These are phyloP conservation scores for Artemisiospiza belli DNA, from an alignment of 2,113 vertebrate species.

Conservation along the genomic window DNA sequence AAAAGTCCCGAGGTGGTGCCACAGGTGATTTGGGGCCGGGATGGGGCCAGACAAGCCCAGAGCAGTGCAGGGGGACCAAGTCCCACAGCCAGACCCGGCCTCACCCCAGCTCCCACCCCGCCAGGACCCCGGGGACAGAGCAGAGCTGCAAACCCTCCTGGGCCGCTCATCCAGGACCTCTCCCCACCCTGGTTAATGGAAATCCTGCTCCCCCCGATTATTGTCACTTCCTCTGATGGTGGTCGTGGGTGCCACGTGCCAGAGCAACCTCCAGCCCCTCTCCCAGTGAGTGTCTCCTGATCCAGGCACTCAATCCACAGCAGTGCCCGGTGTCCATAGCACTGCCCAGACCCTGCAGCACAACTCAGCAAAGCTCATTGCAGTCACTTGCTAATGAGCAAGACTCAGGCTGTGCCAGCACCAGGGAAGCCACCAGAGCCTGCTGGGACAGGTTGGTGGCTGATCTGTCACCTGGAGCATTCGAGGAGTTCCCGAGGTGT, in stretches of 20 bases:
- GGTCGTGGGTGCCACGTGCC: accelerated
- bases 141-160: neutral
- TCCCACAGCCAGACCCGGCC: neutral
- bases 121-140: neutral
- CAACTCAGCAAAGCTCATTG: neutral
- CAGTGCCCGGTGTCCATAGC: accelerated
- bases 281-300: neutral
- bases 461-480: neutral
- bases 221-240: neutral
- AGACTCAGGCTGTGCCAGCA: accelerated
- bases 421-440: neutral
- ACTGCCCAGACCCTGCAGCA: accelerated
- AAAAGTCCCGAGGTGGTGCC: neutral
- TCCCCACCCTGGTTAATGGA: accelerated
- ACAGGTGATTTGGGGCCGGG: neutral
- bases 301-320: neutral
- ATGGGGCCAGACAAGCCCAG: neutral
- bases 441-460: neutral
- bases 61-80: neutral
- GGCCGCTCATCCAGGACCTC: accelerated
- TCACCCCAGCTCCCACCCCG: neutral
- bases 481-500: accelerated
- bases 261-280: neutral
- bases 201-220: neutral
- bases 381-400: neutral